phyloP scores from a whole-genome alignment of 2,797 vertebrate genomes.

The Esox masquinongy region DNA sequence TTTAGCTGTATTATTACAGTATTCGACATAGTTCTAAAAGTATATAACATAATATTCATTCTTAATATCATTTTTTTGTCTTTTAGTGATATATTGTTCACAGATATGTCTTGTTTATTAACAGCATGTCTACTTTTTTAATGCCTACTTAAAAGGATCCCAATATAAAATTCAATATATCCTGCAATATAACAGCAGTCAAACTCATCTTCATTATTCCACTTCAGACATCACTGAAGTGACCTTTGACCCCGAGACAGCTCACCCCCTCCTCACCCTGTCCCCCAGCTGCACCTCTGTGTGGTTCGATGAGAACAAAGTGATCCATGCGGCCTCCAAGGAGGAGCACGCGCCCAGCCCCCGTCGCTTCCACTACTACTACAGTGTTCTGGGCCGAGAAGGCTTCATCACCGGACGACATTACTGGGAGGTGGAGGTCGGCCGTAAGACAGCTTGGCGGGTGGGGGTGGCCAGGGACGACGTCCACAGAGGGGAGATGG shows the following conservation, averaged over 20 bases:
- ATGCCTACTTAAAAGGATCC: neutral
- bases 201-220: neutral
- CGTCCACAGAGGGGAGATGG: slow-evolving; percentile 70
- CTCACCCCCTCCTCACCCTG: slow-evolving; percentile 70
- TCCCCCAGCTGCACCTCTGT: slow-evolving; percentile 62
- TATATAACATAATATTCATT: too few relatives aligned
- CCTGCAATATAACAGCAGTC: too few relatives aligned
- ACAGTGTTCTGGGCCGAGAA: slow-evolving; percentile 64
- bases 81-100: neutral
- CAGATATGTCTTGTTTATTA: too few relatives aligned
- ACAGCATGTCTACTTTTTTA: neutral
- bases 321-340: slow-evolving; percentile 8
- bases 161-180: too few relatives aligned
- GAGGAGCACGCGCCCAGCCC: slow-evolving; percentile 49
- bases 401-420: slow-evolving; percentile 71
- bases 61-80: too few relatives aligned
- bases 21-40: neutral
- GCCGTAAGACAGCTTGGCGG: slow-evolving; percentile 73
- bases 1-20: neutral
- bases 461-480: slow-evolving; percentile 73
- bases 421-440: slow-evolving; percentile 81
- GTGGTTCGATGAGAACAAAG: slow-evolving; percentile 66
- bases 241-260: slow-evolving; percentile 76
- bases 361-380: slow-evolving; percentile 73
- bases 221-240: slow-evolving; percentile 69